A percentile compares a stretch with the other conserved stretches of the same genome.
phyloP scores from a whole-genome alignment of 2,888 invertebrate species.

The Synergus gifuensis region DNA sequence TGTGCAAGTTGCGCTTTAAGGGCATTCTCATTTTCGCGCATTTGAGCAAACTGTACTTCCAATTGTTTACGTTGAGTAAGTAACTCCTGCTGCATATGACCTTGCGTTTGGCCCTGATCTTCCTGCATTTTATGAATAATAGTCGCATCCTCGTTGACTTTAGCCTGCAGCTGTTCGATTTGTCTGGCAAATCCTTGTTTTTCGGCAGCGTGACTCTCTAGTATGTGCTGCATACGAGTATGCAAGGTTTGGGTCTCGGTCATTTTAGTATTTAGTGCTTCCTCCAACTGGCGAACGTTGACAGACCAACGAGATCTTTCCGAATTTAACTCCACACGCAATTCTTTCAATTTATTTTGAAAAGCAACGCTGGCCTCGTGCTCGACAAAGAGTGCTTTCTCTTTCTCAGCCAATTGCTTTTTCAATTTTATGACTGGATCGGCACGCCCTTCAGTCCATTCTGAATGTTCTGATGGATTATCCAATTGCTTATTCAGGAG shows the following conservation, averaged over 20 bases:
- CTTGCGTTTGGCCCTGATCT: constrained; percentile 79
- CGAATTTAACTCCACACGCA: constrained; percentile 84
- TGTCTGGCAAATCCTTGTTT: constrained; percentile 82
- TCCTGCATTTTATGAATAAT: constrained; percentile 79
- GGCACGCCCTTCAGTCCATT: constrained; percentile 92
- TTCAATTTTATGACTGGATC: constrained; percentile 92
- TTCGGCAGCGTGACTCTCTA: constrained; percentile 80
- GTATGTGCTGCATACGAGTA: constrained; percentile 82
- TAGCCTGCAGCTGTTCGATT: constrained; percentile 82
- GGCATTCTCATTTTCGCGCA: constrained; percentile 79
- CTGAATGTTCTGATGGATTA: constrained; percentile 85
- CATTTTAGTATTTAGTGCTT: constrained; percentile 79
- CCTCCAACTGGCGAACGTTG: constrained; percentile 81
- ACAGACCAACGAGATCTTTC: constrained; percentile 82
- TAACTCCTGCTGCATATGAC: constrained; percentile 78
- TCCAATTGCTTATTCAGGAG: constrained; percentile 93
- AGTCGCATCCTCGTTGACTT: constrained; percentile 80
- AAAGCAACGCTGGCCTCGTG: constrained; percentile 87
- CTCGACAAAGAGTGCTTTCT: constrained; percentile 86
- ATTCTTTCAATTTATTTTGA: constrained; percentile 88
- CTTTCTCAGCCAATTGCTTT: constrained; percentile 93
- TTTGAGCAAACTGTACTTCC: constrained; percentile 83
- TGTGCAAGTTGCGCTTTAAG: constrained; percentile 75
- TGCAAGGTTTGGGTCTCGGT: constrained; percentile 83
- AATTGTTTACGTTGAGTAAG: constrained; percentile 83